Conservation (phyloP, 1,140 invertebrate genomes). For the Streblospio benedicti region DNA sequence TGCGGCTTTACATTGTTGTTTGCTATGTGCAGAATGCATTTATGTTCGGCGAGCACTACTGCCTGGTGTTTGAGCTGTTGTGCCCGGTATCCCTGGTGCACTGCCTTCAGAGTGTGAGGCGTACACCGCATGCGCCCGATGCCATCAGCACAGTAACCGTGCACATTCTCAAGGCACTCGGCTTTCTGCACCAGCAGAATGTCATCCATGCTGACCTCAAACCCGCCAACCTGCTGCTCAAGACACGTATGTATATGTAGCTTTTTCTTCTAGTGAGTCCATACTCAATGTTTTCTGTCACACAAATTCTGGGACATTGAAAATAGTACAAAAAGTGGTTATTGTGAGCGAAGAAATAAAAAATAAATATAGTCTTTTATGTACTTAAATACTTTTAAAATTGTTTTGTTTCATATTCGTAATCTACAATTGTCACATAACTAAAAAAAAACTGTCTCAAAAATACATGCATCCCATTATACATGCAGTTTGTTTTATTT, state of each 20-base stretch:
- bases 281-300: no score
- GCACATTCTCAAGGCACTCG: constrained; percentile 36
- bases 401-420: no score
- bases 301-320: no score
- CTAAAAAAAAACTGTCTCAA: no score
- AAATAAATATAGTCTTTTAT: no score
- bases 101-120: constrained; percentile 23
- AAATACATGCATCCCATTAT: no score
- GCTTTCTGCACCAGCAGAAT: constrained; percentile 43
- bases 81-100: constrained; percentile 30
- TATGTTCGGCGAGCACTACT: constrained; percentile 38
- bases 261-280: no score
- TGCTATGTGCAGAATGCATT: constrained; percentile 35
- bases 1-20: constrained; percentile 1
- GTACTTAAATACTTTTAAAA: no score
- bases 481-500: no score
- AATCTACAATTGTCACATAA: no score
- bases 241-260: constrained; percentile 24
- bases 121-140: background rate
- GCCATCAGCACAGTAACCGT: constrained; percentile 34
- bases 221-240: constrained; percentile 45
- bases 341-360: no score
- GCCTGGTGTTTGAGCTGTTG: constrained; percentile 41
- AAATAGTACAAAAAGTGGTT: no score
- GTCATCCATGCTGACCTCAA: constrained; percentile 48